These are phyloP conservation scores for Catalaphyllia jardinei DNA, from an alignment of 64 coral and sea anemone species.

Conservation along the genomic window DNA sequence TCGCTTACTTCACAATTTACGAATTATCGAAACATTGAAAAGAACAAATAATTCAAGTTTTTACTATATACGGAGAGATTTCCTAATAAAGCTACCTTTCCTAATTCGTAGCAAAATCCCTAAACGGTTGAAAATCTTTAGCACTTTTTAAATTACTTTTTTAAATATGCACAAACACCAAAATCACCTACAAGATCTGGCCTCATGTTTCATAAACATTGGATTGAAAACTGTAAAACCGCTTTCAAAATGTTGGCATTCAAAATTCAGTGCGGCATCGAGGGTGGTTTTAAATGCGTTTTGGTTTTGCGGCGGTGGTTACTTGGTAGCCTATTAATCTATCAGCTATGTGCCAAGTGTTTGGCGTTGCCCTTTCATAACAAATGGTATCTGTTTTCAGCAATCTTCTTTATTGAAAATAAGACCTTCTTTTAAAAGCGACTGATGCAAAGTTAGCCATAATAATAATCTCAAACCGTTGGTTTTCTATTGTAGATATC, in stretches of 20 bases:
- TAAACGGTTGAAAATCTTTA: not conserved
- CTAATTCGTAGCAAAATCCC: not conserved
- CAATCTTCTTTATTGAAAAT: not conserved
- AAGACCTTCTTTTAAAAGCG: not conserved
- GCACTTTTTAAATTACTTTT: not conserved
- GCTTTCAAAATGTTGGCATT: not conserved
- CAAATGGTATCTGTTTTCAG: not conserved
- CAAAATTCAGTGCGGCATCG: not conserved
- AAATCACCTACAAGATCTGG: not conserved
- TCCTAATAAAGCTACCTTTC: not conserved
- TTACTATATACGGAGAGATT: constrained; percentile 11
- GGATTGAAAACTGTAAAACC: not conserved
- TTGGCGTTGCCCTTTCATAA: not conserved
- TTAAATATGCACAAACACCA: not conserved
- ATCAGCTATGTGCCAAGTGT: not conserved
- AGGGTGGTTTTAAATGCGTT: not conserved
- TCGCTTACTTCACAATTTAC: not conserved
- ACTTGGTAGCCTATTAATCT: constrained; percentile 24
- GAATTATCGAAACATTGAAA: not conserved
- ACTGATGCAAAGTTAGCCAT: not conserved
- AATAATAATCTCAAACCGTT: not conserved
- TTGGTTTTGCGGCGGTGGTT: not conserved
- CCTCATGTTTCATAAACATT: not conserved
- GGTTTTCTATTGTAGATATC: not conserved
- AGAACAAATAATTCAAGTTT: not conserved